A percentile compares a stretch with the other conserved stretches of the same genome.
Evolutionary conservation across 2,797 vertebrate genomes (phyloP).

Genomic region (Synaphobranchus kaupii): DNA sequence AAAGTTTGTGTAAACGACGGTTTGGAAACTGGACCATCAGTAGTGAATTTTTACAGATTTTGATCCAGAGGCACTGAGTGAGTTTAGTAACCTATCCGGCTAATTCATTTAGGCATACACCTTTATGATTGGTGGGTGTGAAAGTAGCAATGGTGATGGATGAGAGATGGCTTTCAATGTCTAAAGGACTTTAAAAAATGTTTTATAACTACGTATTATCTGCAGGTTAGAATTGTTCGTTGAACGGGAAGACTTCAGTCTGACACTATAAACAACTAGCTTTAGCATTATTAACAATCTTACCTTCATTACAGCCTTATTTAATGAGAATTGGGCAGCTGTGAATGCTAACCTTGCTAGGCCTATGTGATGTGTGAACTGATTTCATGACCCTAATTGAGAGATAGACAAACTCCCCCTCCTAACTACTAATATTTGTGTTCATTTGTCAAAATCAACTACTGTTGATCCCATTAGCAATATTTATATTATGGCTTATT

Average conservation of each 20-base stretch:
- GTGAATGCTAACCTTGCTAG: not conserved
- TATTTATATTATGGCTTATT: no score
- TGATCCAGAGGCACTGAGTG: not conserved
- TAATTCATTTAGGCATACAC: not conserved
- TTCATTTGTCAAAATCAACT: no score
- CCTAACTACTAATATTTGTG: no score
- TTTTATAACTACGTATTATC: no score
- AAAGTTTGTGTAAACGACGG: not conserved
- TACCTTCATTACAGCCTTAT: not conserved
- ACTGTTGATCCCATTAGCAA: no score
- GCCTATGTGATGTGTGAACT: not conserved
- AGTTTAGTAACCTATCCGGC: not conserved
- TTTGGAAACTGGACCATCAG: slow-evolving; percentile 8
- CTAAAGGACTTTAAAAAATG: no score
- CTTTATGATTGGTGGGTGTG: no score
- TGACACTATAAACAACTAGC: not conserved
- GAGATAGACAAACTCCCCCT: no score
- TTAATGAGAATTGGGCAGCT: not conserved
- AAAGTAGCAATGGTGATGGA: no score
- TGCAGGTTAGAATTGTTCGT: no score
- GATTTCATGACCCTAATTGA: not conserved
- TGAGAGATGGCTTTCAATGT: no score
- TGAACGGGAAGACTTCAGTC: no score
- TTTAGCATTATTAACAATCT: not conserved
- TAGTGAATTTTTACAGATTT: slow-evolving; percentile 23